Evolutionary conservation across 1,140 invertebrate species (phyloP), one percentile per base, ranked within the genome.

Genomic region (Hesperophylax magnus): DNA sequence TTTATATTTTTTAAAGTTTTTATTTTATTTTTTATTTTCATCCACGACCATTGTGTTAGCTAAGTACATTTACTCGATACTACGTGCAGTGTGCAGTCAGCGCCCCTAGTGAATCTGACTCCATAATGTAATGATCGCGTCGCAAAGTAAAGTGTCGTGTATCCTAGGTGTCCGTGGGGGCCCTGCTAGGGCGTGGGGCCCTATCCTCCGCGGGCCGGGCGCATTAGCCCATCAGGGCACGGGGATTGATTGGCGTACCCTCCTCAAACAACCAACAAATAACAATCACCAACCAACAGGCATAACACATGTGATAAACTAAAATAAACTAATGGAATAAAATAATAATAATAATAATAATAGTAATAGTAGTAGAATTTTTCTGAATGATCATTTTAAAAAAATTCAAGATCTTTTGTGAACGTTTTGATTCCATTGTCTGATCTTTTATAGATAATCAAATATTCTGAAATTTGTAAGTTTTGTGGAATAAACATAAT

Each of bases 61-160:
- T 58, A 58, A 58, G 56, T n/a, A 58, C 56, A 58, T 58, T 58
- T 47, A 47, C 39, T 1, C 14, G 8, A 18, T 2, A n/a, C 56
- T 18, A 11, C 18, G 8, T 56, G 54, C 54, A 56, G 5, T 0
- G n/a, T 22, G 39, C 39, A 47, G 2, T 27, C 2, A 2, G 39
- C 39, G n/a, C 56, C 56, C 56, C 56, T 2, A 58, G 20, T 71
- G 77, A 79, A 79, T 75, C 56, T 82, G 77, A 78, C 76, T 75
- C 71, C 39, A 77, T 82, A 79, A 77, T 77, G 72, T 79, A 82
- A 76, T 63, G 77, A 76, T 76, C 77, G 71, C 27, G 60, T 22
- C 71, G 58, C 81, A 79, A 82, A 82, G 81, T 82, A 78, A 82
- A 82, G 81, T 82, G 81, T 82, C 81, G 60, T 82, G 81, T 82